Conservation (phyloP, 2,113 vertebrate genomes). For the Loxodonta africana region DNA sequence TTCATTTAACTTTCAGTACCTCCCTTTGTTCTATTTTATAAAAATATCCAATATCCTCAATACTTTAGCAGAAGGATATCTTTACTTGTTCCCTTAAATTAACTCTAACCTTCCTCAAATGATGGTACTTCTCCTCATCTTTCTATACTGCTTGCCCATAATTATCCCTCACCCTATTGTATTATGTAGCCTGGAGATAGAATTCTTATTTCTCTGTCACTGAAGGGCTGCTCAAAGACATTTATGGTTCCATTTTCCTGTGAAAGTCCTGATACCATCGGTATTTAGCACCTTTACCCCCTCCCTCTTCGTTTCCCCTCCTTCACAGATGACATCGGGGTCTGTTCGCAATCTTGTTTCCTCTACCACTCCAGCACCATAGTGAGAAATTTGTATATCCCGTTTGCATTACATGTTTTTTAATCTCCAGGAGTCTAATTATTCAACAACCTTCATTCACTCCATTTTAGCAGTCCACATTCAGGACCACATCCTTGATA, state of each 20-base stretch:
- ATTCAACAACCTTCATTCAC: background rate
- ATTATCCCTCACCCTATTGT: background rate
- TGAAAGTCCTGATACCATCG: background rate
- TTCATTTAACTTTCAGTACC: background rate
- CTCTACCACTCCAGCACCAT: background rate
- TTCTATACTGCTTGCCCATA: background rate
- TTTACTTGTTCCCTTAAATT: background rate
- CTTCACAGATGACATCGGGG: background rate
- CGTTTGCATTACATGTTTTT: background rate
- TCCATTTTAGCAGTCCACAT: background rate
- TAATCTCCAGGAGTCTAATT: background rate
- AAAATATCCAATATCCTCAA: background rate
- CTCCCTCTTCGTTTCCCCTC: background rate
- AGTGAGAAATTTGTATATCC: background rate
- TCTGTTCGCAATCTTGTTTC: background rate
- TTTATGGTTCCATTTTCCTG: background rate
- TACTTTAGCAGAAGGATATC: background rate
- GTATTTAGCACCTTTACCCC: background rate
- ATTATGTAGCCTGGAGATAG: background rate
- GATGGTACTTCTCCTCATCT: background rate
- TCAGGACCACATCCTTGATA: background rate
- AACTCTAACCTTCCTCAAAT: background rate
- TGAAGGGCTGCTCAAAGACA: background rate
- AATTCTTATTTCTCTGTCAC: background rate
- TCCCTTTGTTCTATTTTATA: background rate